Conservation (phyloP, 2,113 vertebrate species). For the Balaeniceps rex region DNA sequence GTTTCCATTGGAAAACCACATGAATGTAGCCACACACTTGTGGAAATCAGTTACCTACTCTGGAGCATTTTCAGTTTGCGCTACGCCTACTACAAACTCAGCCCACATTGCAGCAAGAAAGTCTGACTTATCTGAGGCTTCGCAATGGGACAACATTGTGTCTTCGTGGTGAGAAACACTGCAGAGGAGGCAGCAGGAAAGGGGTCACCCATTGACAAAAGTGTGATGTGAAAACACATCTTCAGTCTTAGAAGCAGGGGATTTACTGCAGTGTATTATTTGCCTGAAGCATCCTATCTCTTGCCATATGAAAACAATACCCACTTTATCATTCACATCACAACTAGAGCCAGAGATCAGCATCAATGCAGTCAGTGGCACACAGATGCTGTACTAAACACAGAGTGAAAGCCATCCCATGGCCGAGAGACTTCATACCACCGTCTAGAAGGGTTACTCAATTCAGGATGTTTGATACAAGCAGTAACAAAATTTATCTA, state of each 20-base stretch:
- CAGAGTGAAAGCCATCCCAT: neutral
- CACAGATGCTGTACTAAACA: neutral
- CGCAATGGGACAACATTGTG: accelerated
- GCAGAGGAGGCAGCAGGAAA: neutral
- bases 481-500: neutral
- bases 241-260: neutral
- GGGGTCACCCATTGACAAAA: neutral
- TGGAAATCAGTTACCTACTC: neutral
- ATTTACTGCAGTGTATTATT: neutral
- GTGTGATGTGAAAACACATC: neutral
- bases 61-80: neutral
- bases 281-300: neutral
- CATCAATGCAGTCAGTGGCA: neutral
- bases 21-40: neutral
- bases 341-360: neutral
- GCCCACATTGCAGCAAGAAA: neutral
- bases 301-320: neutral
- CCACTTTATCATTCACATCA: neutral
- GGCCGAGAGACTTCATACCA: neutral
- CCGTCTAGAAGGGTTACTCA: neutral
- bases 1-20: neutral
- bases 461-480: neutral
- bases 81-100: neutral
- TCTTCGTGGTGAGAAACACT: neutral
- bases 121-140: neutral